Evolutionary conservation across 2,888 invertebrate genomes (phyloP).

Genomic region (Lissocephala sabroskyi): DNA sequence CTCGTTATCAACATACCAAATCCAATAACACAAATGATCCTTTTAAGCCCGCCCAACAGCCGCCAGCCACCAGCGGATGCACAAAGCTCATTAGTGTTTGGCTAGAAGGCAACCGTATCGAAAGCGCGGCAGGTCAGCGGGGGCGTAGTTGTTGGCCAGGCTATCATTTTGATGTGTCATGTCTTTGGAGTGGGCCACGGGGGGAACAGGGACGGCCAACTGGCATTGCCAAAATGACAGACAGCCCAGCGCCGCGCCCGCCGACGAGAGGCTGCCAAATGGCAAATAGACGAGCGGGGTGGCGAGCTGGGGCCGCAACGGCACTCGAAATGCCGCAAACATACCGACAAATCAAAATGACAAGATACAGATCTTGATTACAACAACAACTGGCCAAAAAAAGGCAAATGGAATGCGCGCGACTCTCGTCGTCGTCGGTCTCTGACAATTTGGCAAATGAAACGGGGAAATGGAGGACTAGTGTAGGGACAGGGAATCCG

Average conservation of each 20-base stretch:
- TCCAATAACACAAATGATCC: constrained; percentile 7
- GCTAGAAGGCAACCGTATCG: background rate
- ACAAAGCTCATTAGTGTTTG: constrained; percentile 4
- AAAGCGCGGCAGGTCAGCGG: background rate
- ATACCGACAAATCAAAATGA: constrained; percentile 33
- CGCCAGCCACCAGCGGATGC: background rate
- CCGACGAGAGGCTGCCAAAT: background rate
- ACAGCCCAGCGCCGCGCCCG: background rate
- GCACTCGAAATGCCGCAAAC: background rate
- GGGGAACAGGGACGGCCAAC: background rate
- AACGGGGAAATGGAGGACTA: background rate
- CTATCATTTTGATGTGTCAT: constrained; percentile 14
- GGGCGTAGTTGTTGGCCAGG: constrained; percentile 1
- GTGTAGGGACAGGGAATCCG: constrained; percentile 1
- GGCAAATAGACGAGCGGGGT: no score
- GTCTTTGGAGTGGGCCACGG: constrained; percentile 11
- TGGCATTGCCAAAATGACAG: constrained; percentile 2
- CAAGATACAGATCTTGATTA: constrained; percentile 46
- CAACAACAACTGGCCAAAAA: constrained; percentile 3
- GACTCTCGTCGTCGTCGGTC: background rate
- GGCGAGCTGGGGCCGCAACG: background rate
- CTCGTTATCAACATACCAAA: constrained; percentile 6
- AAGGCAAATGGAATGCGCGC: background rate
- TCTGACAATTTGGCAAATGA: constrained; percentile 39
- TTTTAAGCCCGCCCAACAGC: background rate